These are phyloP conservation scores for Hypotaenidia okinawae DNA, from an alignment of 2,797 vertebrate species.

Conservation along the genomic window DNA sequence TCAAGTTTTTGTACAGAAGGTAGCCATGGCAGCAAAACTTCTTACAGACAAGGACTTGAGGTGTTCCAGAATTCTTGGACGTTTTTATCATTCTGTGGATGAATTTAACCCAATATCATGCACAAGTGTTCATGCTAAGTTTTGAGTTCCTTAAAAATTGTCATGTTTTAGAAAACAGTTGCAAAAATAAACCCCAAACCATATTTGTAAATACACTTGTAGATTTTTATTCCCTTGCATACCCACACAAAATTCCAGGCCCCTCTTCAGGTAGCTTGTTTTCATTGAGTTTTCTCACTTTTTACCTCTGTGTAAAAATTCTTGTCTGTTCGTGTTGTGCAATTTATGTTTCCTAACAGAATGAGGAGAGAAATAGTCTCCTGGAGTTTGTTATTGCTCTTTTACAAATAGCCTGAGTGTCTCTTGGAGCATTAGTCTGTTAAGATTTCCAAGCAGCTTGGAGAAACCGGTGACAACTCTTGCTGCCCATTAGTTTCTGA, in stretches of 20 bases:
- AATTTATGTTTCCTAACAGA: not conserved
- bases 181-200: not conserved
- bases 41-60: not conserved
- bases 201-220: not conserved
- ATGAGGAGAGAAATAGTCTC: not conserved
- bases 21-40: not conserved
- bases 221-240: not conserved
- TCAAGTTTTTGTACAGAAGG: not conserved
- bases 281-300: not conserved
- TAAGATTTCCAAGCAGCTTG: not conserved
- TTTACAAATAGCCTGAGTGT: not conserved
- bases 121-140: not conserved
- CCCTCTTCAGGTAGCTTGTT: not conserved
- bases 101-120: not conserved
- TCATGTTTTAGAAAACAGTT: not conserved
- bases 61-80: not conserved
- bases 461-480: not conserved
- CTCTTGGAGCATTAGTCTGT: not conserved
- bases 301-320: not conserved
- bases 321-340: not conserved
- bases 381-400: not conserved
- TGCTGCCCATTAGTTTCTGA: not conserved
- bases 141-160: not conserved
- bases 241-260: not conserved
- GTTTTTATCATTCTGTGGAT: not conserved